Base-by-base conservation (phyloP, 2,797 vertebrate species). In the Falco rusticolus region DNA sequence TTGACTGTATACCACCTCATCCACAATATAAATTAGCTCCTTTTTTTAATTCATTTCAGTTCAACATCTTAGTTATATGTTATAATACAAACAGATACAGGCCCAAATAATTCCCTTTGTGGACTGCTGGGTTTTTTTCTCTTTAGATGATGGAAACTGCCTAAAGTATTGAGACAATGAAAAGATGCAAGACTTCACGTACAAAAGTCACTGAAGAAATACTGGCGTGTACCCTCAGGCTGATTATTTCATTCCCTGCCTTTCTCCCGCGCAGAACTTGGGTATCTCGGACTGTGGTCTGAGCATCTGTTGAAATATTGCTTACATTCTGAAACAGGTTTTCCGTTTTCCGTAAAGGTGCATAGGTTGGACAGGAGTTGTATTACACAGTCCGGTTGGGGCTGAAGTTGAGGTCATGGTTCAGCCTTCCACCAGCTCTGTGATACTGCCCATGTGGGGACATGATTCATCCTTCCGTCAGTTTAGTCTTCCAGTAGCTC, bases 131-230 rank as follows among this genome's bases (percentile, higher is more conserved):
- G 3, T 88, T 87, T 85, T 39, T 82, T 59, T 13, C 8, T 53
- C 88, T 89, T 71, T 70, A 70, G 16, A 43, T 70, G 59, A n/a
- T 82, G 39, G 74, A 90, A 95, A 80, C 53, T 90, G 68, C 41
- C 33, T 89, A 20, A 33, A 77, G 47, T 77, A 31, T 60, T 91
- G 54, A 94, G 65, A 91, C 92, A 92, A 74, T 85, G 19, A 59
- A 33, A 91, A 56, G 37, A 91, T 86, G 59, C 24, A 69, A 84
- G 80, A 53, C 28, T 87, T 85, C 11, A 17, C 75, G 47, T 83
- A 72, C 68, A 51, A 51, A 94, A 93, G 50, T 90, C 69, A 51
- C 18, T 59, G 65, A 80, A 81, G 84, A 89, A 92, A 85, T 63
- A 85, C 3, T 90, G 75, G 22, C 64, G 68, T 57, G 19, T 69